These are phyloP conservation scores for Pseudolycoriella hygida DNA, from an alignment of 2,888 invertebrate genomes.

Conservation along the genomic window DNA sequence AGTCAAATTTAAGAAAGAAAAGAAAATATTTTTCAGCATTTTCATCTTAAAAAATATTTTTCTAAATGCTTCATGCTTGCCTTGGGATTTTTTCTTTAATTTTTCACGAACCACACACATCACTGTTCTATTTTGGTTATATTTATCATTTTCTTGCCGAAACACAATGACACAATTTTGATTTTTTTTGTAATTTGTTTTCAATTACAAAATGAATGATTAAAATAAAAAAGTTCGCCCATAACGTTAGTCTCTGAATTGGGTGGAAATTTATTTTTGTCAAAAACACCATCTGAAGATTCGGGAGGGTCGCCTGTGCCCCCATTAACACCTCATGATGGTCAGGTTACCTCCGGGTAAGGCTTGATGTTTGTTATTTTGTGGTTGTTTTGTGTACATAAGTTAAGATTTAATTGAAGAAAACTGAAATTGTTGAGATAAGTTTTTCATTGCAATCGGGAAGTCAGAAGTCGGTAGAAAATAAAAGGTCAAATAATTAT, in stretches of 20 bases:
- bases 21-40: background rate
- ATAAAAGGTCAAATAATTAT: too few species aligned
- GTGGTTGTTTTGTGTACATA: background rate
- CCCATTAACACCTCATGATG: slow-evolving; percentile 38
- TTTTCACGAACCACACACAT: background rate
- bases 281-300: slow-evolving; percentile 84
- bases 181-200: background rate
- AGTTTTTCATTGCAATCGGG: too few species aligned
- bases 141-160: background rate
- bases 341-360: slow-evolving; percentile 34
- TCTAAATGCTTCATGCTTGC: slow-evolving; percentile 1
- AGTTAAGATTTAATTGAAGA: too few species aligned
- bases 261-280: slow-evolving; percentile 82
- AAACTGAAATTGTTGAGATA: too few species aligned
- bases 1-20: background rate
- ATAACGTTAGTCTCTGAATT: slow-evolving; percentile 89
- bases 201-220: background rate
- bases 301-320: slow-evolving; percentile 49
- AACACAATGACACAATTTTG: background rate
- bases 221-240: slow-evolving; percentile 43
- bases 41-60: background rate
- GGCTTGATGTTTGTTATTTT: slow-evolving; percentile 11
- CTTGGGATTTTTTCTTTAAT: background rate
- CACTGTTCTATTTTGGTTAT: background rate
- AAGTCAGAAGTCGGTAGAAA: too few species aligned